Evolutionary conservation across 2,113 vertebrate genomes (phyloP).

Genomic region (Caranx melampygus): DNA sequence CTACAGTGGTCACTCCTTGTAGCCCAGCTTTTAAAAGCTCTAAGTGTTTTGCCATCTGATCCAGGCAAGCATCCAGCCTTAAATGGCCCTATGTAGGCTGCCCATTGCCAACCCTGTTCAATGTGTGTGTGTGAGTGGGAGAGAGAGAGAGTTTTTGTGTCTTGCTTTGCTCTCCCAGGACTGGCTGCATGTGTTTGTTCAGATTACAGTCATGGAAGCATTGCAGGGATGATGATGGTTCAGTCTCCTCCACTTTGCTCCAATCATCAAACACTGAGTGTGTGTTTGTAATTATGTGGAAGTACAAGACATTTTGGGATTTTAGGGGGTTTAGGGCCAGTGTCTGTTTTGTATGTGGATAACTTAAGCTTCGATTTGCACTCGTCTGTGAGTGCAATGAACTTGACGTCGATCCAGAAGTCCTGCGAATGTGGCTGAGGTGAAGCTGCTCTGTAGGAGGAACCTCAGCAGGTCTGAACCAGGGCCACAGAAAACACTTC

Average conservation of each 20-base stretch:
- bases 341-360: background rate
- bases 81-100: constrained; percentile 41
- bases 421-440: too few species aligned
- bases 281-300: constrained; percentile 12
- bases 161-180: background rate
- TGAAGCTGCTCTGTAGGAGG: too few species aligned
- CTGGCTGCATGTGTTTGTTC: constrained; percentile 38
- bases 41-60: constrained; percentile 64
- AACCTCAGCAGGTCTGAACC: too few species aligned
- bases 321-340: background rate
- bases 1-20: constrained; percentile 47
- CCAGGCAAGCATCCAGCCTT: constrained; percentile 40
- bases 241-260: constrained; percentile 3
- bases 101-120: constrained; percentile 27
- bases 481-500: too few species aligned
- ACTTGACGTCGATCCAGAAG: background rate
- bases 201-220: constrained; percentile 30
- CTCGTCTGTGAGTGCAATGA: too few species aligned
- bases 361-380: background rate
- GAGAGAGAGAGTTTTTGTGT: background rate
- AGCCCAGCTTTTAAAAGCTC: constrained; percentile 34
- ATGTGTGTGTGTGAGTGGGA: background rate
- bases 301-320: background rate
- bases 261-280: background rate
- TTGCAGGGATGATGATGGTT: constrained; percentile 39